Conservation (phyloP, 35 echinoderm and acorn worm genomes). For the Eucidaris tribuloides region DNA sequence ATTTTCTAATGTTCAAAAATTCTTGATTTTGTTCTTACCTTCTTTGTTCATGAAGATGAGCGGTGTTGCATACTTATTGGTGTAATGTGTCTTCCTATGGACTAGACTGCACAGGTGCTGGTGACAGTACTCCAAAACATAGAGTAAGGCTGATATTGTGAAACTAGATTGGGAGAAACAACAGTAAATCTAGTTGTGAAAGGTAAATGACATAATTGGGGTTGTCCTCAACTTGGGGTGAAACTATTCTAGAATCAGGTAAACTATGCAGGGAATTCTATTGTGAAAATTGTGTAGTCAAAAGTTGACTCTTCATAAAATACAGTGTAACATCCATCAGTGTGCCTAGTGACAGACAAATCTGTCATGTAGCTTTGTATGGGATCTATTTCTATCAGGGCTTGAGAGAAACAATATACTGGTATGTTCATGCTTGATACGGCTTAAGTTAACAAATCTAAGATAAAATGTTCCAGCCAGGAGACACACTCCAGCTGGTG, state of each 20-base stretch:
- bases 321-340: background rate
- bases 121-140: constrained; percentile 32
- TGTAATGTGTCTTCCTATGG: constrained; percentile 43
- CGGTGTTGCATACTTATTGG: constrained; percentile 38
- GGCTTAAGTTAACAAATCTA: too few relatives aligned
- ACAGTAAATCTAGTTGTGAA: background rate
- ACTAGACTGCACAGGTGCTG: constrained; percentile 28
- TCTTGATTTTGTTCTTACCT: constrained; percentile 5
- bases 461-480: too few relatives aligned
- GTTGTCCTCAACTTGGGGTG: background rate
- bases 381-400: too few relatives aligned
- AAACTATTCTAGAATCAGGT: background rate
- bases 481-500: too few relatives aligned
- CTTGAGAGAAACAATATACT: too few relatives aligned
- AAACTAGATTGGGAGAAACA: background rate
- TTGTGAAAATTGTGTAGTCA: background rate
- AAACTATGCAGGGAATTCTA: background rate
- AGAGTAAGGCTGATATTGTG: constrained; percentile 35
- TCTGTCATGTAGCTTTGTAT: too few relatives aligned
- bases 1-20: background rate
- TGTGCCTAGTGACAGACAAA: too few relatives aligned
- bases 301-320: background rate
- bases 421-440: too few relatives aligned
- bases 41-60: constrained; percentile 32
- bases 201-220: background rate